Evolutionary conservation across 2,797 vertebrate genomes (phyloP), one percentile per base, ranked within the genome.

Genomic region (Anguilla obscura): DNA sequence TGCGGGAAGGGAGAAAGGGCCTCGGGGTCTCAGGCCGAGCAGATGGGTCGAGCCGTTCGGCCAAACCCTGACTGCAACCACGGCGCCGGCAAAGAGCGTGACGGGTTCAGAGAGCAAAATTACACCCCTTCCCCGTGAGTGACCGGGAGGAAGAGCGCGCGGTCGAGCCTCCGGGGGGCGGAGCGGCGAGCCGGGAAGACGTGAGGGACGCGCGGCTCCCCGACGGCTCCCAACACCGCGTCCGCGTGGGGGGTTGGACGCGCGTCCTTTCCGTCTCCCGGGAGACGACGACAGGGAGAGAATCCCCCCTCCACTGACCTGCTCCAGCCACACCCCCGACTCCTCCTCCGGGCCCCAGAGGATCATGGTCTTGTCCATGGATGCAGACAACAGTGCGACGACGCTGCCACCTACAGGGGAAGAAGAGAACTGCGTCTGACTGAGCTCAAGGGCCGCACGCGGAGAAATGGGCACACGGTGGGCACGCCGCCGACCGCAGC

Each of bases 301-400:
- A 30, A 27, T 0, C 14, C 54, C 85, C 54, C 85, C 87, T 21
- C 56, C n/a, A 94, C 94, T 96, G 93, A 97, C 99, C 97, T 98
- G 96, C 92, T 99, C 98, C 60, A 98, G 94, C 99, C 99, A 99
- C 88, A 99, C 96, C 63, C 98, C 98, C 74, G 98, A 98, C 88
- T 95, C 97, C 89, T 98, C 96, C 93, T 99, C 98, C 30, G 98
- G 98, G 91, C 96, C 96, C 99, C 99, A 99, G 45, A 99, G 92
- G 91, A 99, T 98, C 96, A 99, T 97, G 74, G 97, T 99, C 96
- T 99, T 99, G 95, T 99, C 98, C 97, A 98, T 97, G 76, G 99
- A 99, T 0, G 97, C 98, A 84, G 98, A 99, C 16, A 99, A 94
- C 85, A 99, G 92, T 90, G 93, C 95, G 93, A 98, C 94, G 86